Evolutionary conservation across 2,888 invertebrate genomes (phyloP).

Genomic region (Drosophila kambysellisi): DNA sequence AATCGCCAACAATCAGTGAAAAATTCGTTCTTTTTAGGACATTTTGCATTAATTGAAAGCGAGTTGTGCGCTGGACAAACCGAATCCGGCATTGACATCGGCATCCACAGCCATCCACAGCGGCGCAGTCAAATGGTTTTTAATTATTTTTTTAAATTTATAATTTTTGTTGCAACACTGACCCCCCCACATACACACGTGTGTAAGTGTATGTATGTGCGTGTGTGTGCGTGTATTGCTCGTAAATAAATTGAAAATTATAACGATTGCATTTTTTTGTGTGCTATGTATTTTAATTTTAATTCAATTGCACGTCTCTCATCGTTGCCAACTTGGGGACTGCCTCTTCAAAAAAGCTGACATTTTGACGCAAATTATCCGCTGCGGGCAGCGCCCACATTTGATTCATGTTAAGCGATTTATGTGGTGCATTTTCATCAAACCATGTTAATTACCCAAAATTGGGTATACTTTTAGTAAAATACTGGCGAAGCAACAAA

Average conservation of each 20-base stretch:
- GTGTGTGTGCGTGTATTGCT: slow-evolving; percentile 9
- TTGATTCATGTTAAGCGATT: slow-evolving; percentile 38
- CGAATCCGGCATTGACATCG: slow-evolving; percentile 41
- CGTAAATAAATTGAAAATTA: slow-evolving; percentile 71
- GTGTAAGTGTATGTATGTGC: neutral
- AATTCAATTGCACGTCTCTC: slow-evolving; percentile 78
- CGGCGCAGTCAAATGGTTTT: slow-evolving; percentile 64
- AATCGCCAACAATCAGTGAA: slow-evolving; percentile 75
- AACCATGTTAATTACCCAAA: neutral
- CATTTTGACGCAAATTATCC: slow-evolving; percentile 79
- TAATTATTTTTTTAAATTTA: slow-evolving; percentile 79
- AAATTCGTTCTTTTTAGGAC: slow-evolving; percentile 74
- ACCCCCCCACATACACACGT: neutral
- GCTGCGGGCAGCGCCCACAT: slow-evolving; percentile 47
- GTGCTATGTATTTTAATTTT: slow-evolving; percentile 76
- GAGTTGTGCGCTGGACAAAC: slow-evolving; percentile 42
- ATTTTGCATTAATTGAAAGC: slow-evolving; percentile 78
- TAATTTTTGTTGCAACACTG: slow-evolving; percentile 60
- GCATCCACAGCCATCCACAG: slow-evolving; percentile 23
- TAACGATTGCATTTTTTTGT: slow-evolving; percentile 50
- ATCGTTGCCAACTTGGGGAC: slow-evolving; percentile 39
- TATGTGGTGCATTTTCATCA: neutral
- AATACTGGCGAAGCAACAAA: neutral
- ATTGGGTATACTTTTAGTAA: neutral
- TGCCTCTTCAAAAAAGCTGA: slow-evolving; percentile 73